Percentiles rank a stretch among this genome's conserved stretches.
Conservation (phyloP, 30 jellyfish, hydroid and myxozoan species). For the Pseudorhiza aurosa region DNA sequence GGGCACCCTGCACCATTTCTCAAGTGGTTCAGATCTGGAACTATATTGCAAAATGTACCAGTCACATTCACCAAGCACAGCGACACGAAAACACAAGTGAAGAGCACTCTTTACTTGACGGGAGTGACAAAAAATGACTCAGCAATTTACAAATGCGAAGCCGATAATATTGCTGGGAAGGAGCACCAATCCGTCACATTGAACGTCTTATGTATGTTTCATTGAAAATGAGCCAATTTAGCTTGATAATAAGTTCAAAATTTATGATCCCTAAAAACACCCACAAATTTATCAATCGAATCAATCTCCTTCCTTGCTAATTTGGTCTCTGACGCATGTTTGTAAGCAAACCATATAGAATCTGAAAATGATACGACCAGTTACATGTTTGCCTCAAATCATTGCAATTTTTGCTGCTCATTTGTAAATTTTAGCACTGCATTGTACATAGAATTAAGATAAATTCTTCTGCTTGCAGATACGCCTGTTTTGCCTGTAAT, state of each 20-base stretch:
- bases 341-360: no score
- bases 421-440: no score
- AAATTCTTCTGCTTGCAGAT: conserved; percentile 7
- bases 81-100: conserved; percentile 35
- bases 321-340: no score
- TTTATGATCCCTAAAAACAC: no score
- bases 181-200: conserved; percentile 26
- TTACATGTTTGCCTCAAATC: no score
- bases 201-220: conserved; percentile 76
- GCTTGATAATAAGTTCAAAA: no score
- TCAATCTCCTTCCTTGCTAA: no score
- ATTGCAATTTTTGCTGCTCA: no score
- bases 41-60: conserved; percentile 1
- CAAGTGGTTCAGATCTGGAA: conserved; percentile 43
- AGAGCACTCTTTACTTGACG: conserved; percentile 43
- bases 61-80: not conserved
- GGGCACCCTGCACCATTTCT: conserved; percentile 69
- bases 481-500: conserved; percentile 48
- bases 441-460: no score
- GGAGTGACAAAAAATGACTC: conserved; percentile 41
- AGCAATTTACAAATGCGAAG: conserved; percentile 75
- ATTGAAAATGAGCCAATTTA: no score
- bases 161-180: conserved; percentile 52
- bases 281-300: no score
- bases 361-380: no score